Percentiles rank a stretch among this genome's conserved stretches.
These are phyloP conservation scores for Hirtodrosophila trivittata DNA, from an alignment of 2,888 invertebrate species.

Conservation along the genomic window DNA sequence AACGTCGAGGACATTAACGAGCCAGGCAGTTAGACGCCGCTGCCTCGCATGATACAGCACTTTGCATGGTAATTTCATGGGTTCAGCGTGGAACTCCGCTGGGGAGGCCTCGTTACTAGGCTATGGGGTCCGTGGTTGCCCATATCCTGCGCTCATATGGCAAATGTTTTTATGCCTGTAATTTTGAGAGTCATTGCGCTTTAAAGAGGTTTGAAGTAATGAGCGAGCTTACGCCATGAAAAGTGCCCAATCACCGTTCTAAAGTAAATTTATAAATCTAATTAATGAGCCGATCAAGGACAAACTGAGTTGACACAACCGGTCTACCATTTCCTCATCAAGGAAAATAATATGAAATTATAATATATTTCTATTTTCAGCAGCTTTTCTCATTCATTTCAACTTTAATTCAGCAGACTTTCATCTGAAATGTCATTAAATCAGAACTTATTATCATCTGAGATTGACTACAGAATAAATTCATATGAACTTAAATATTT, in stretches of 20 bases:
- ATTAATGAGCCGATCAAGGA: conserved; percentile 39
- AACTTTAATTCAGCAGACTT: no score
- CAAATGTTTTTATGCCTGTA: conserved; percentile 63
- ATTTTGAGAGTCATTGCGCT: conserved; percentile 66
- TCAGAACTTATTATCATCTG: no score
- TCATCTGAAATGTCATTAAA: no score
- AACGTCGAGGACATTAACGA: conserved; percentile 70
- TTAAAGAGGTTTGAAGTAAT: conserved; percentile 55
- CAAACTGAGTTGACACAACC: conserved; percentile 1
- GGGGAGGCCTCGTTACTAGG: conserved; percentile 9
- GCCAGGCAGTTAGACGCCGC: conserved; percentile 73
- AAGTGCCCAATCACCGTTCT: conserved; percentile 57
- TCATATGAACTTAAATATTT: no score
- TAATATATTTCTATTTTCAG: no score
- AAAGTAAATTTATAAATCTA: conserved; percentile 60
- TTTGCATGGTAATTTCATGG: conserved; percentile 66
- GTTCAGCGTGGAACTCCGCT: neutral
- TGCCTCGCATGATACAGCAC: conserved; percentile 62
- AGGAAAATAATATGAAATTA: no score
- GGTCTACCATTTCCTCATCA: no score
- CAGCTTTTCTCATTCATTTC: no score
- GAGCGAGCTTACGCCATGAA: conserved; percentile 16
- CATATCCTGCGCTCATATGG: conserved; percentile 50
- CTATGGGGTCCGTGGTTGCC: conserved; percentile 12
- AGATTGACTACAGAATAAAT: no score